phyloP scores from a whole-genome alignment of 2,113 vertebrate genomes.

The Cyanoramphus novaezelandiae region DNA sequence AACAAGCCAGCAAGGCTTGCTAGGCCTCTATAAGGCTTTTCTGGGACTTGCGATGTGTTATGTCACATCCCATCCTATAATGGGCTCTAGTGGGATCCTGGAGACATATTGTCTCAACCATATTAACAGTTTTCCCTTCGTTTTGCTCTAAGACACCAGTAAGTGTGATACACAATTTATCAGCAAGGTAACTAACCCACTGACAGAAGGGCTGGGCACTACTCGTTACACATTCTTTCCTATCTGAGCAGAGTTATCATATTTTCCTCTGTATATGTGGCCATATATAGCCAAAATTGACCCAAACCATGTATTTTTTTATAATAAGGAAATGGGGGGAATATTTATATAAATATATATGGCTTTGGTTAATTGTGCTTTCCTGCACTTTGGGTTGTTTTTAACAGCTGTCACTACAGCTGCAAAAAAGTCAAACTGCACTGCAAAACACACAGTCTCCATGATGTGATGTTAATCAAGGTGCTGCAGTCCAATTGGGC shows the following conservation, averaged over 20 bases:
- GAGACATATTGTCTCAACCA: background rate
- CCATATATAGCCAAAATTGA: background rate
- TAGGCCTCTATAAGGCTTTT: background rate
- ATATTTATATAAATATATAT: background rate
- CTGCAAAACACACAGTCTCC: background rate
- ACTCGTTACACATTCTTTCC: background rate
- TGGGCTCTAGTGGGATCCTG: background rate
- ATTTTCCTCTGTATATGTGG: background rate
- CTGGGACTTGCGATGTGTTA: background rate
- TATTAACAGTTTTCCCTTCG: background rate
- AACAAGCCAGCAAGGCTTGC: background rate
- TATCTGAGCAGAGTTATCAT: background rate
- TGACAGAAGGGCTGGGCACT: background rate
- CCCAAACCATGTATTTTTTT: background rate
- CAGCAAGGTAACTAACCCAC: background rate
- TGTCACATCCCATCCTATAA: background rate
- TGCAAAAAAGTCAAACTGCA: background rate
- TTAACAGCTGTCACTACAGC: background rate
- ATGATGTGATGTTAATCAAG: background rate
- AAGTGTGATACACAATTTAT: background rate
- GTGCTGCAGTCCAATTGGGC: fast-evolving
- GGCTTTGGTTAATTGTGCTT: background rate
- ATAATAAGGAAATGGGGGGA: background rate
- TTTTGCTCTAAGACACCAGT: background rate
- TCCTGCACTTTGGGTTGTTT: background rate